A percentile compares a stretch with the other conserved stretches of the same genome.
Conservation (phyloP, 2,113 vertebrate species). For the Brachionichthys hirsutus region DNA sequence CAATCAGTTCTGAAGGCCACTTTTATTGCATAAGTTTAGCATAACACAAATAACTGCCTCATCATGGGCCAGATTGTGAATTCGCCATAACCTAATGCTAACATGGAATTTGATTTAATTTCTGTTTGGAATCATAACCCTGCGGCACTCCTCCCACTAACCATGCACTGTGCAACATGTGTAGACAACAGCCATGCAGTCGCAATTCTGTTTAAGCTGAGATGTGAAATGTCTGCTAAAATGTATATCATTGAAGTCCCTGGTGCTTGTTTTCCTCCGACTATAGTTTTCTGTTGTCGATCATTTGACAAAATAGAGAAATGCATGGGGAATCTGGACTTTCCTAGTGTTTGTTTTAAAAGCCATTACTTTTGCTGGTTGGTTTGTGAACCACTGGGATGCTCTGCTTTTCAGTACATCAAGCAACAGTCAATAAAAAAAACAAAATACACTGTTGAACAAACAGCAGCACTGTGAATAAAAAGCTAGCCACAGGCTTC, state of each 20-base stretch:
- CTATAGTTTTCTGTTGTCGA: slow-evolving; percentile 12
- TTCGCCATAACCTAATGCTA: slow-evolving; percentile 39
- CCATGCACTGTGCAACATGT: slow-evolving; percentile 29
- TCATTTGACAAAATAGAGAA: slow-evolving; percentile 17
- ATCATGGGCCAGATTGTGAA: slow-evolving; percentile 36
- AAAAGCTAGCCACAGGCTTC: slow-evolving; percentile 19
- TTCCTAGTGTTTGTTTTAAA: slow-evolving; percentile 28
- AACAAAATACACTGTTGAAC: slow-evolving; percentile 8
- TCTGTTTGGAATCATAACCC: slow-evolving; percentile 27
- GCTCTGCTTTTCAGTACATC: slow-evolving; percentile 33
- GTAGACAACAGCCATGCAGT: slow-evolving; percentile 14
- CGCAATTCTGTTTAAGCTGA: slow-evolving; percentile 23
- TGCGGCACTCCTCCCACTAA: slow-evolving; percentile 23
- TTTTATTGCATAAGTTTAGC: slow-evolving; percentile 22
- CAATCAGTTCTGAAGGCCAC: slow-evolving; percentile 4
- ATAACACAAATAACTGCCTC: slow-evolving; percentile 36
- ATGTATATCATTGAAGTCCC: slow-evolving; percentile 24
- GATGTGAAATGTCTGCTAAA: slow-evolving; percentile 33
- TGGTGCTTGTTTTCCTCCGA: slow-evolving; percentile 23
- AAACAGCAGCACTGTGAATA: slow-evolving; percentile 10
- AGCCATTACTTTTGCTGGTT: slow-evolving; percentile 40
- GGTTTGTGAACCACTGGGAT: slow-evolving; percentile 39
- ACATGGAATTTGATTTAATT: slow-evolving; percentile 40
- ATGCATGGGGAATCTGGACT: slow-evolving; percentile 21
- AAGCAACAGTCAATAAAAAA: slow-evolving; percentile 15